Conservation (phyloP, 2,888 invertebrate genomes). For the Graphium colonna region DNA sequence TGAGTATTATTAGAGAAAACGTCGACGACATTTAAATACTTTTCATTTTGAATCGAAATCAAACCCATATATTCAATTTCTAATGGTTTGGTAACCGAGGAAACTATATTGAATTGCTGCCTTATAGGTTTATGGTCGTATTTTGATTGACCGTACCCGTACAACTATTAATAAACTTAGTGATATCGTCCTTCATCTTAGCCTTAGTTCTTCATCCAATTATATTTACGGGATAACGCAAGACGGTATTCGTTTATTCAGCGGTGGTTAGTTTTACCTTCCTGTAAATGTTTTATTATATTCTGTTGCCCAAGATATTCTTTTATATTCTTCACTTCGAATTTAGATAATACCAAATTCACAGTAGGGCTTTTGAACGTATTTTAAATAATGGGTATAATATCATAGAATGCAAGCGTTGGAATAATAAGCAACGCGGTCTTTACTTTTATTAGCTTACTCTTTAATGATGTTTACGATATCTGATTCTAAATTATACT, state of each 20-base stretch:
- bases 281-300: background rate
- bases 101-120: constrained; percentile 9
- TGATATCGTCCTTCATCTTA: background rate
- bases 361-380: background rate
- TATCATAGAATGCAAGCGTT: background rate
- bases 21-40: constrained; percentile 21
- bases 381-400: background rate
- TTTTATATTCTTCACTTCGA: background rate
- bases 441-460: background rate
- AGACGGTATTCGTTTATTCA: background rate
- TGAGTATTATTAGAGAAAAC: constrained; percentile 21
- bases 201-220: background rate
- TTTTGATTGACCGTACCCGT: constrained; percentile 11
- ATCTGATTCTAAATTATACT: background rate
- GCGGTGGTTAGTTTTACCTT: background rate
- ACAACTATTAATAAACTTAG: constrained; percentile 14
- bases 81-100: constrained; percentile 14
- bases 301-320: background rate
- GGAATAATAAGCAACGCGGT: background rate
- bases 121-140: constrained; percentile 21
- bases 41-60: constrained; percentile 13
- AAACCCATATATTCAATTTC: constrained; percentile 16
- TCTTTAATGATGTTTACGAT: background rate
- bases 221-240: constrained; percentile 1
- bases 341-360: background rate